Evolutionary conservation across 1,140 invertebrate species (phyloP).

Genomic region (Drosophila miranda): DNA sequence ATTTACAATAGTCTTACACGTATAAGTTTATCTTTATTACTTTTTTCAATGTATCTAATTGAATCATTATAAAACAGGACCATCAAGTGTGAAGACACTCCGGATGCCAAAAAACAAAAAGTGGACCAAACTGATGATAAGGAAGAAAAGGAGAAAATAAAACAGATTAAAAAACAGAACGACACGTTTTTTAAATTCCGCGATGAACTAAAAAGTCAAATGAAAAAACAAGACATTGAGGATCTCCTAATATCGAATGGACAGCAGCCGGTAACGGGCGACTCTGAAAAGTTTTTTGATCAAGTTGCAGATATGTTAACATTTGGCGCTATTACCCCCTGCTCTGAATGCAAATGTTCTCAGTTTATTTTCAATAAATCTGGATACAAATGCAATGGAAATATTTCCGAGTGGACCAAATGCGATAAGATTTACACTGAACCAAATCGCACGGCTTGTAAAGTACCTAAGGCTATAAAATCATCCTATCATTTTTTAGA

Average conservation of each 20-base stretch:
- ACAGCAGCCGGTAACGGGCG: constrained; percentile 86
- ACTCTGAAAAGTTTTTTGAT: constrained; percentile 89
- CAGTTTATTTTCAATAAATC: constrained; percentile 89
- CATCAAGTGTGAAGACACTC: constrained; percentile 85
- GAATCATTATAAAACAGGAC: constrained; percentile 63
- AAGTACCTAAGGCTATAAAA: constrained; percentile 87
- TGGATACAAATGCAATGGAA: constrained; percentile 91
- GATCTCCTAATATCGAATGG: constrained; percentile 88
- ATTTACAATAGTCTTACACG: no score
- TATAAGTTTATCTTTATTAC: no score
- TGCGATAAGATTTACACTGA: constrained; percentile 89
- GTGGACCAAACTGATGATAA: constrained; percentile 84
- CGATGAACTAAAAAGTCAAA: constrained; percentile 82
- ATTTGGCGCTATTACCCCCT: constrained; percentile 92
- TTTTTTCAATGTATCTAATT: neutral
- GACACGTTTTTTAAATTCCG: constrained; percentile 89
- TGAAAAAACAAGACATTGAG: constrained; percentile 86
- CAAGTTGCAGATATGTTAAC: constrained; percentile 91
- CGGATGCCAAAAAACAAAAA: constrained; percentile 87
- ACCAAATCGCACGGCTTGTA: constrained; percentile 89
- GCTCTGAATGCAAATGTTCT: constrained; percentile 90
- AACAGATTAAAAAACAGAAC: constrained; percentile 89
- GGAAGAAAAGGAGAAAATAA: constrained; percentile 83
- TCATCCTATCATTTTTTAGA: constrained; percentile 86
- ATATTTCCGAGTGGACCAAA: constrained; percentile 95